Percentiles rank a stretch among this genome's conserved stretches.
Evolutionary conservation across 2,113 vertebrate species (phyloP).

Genomic region (Acanthisitta chloris): DNA sequence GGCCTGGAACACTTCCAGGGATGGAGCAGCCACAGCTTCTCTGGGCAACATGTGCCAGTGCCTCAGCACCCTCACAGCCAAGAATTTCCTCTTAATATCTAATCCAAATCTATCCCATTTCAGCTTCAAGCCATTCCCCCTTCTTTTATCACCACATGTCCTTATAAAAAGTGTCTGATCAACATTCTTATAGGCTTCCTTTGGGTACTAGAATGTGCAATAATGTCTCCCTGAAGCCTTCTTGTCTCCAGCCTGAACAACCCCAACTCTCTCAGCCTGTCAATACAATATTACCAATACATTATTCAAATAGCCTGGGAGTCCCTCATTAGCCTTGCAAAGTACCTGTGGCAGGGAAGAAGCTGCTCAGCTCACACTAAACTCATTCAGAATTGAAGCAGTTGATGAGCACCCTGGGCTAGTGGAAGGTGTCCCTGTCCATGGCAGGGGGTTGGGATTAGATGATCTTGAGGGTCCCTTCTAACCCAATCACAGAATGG

Average conservation of each 20-base stretch:
- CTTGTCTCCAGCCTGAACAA: not conserved
- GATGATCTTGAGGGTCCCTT: not conserved
- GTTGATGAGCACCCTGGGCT: not conserved
- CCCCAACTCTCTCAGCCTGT: not conserved
- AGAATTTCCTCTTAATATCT: not conserved
- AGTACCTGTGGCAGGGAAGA: not conserved
- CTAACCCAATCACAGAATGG: too few relatives aligned
- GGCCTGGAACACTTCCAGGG: not conserved
- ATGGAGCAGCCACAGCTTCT: not conserved
- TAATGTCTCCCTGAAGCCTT: not conserved
- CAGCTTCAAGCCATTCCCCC: not conserved
- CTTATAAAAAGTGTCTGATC: not conserved
- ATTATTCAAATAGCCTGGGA: not conserved
- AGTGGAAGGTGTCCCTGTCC: not conserved
- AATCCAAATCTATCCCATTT: not conserved
- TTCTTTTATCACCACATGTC: fast-evolving
- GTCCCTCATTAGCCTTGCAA: not conserved
- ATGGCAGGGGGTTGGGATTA: not conserved
- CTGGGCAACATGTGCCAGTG: fast-evolving
- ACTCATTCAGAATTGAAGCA: not conserved
- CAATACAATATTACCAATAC: too few relatives aligned
- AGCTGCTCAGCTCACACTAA: not conserved
- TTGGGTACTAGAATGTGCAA: not conserved
- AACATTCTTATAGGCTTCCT: not conserved
- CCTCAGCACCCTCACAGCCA: not conserved